Evolutionary conservation across 1,140 invertebrate species (phyloP), one percentile per base, ranked within the genome.

Genomic region (Limonius californicus): DNA sequence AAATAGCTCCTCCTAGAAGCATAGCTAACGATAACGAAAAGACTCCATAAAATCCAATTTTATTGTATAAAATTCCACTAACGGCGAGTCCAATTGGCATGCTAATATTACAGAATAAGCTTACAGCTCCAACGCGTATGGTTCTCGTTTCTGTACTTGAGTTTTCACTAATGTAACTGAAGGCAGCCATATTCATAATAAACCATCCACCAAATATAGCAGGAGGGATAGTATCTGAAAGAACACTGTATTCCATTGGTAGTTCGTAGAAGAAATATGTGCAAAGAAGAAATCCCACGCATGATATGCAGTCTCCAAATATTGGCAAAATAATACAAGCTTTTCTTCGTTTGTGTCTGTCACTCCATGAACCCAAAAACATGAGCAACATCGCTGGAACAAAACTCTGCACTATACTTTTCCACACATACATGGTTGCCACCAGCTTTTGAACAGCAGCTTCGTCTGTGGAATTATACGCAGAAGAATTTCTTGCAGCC

Each of bases 301-400:
- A 69, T 1, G 71, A 68, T 4, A 70, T n/a, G 0, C 76, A 63
- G 66, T 84, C 83, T 14, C 83, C 83, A 30, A 81, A 53, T 12
- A 84, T 74, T 8, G 82, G 82, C 20, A 83, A 43, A 1, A 84
- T 55, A 42, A 84, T 81, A 60, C 80, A 83, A 3, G 84, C 67
- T 75, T 86, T 87, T 60, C 86, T 72, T 53, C 80, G 78, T 9
- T 82, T 80, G 8, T 83, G 79, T 43, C 79, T 73, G 65, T 85
- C 84, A 67, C 83, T 85, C 83, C 83, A 82, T 14, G 83, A 81
- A 61, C 87, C 83, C 72, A 87, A 74, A 72, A 85, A 80, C 59
- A 85, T 74, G 1, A 85, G 78, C 15, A 85, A 69, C 2, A 84
- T 18, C 0, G 80, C 78, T 2, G 84, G 83, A 54, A 87, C 80